These are phyloP conservation scores for Lucifuga dentata DNA, from an alignment of 2,113 vertebrate species.

Conservation along the genomic window DNA sequence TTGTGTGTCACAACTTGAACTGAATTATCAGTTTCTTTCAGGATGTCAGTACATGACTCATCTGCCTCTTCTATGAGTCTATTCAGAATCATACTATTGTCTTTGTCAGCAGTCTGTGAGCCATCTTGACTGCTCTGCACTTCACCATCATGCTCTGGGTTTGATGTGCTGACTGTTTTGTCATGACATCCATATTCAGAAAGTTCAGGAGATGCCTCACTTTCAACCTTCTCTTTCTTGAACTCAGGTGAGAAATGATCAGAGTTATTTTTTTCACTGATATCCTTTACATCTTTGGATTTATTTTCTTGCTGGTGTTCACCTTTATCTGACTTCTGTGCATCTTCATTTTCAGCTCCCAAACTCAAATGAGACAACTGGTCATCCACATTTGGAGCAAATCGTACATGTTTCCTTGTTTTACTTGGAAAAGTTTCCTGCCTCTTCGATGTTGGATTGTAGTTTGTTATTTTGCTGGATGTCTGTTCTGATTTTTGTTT, in stretches of 20 bases:
- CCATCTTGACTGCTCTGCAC: conserved; percentile 21
- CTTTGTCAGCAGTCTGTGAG: conserved; percentile 6
- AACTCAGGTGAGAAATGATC: conserved; percentile 12
- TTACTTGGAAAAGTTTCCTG: conserved; percentile 26
- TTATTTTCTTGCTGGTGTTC: conserved; percentile 7
- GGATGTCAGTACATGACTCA: conserved; percentile 12
- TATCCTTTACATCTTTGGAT: not conserved
- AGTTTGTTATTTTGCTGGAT: conserved; percentile 7
- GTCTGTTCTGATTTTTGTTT: conserved; percentile 12
- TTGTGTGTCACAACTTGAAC: conserved; percentile 19
- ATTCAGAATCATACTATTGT: not conserved
- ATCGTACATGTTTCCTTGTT: conserved; percentile 73
- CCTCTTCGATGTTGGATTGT: conserved; percentile 1
- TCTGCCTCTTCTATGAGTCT: not conserved
- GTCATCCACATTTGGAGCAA: conserved; percentile 56
- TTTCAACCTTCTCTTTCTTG: conserved; percentile 5
- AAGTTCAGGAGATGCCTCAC: conserved; percentile 27
- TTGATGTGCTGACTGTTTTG: not conserved
- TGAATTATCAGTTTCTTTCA: conserved; percentile 20
- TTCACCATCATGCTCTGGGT: not conserved
- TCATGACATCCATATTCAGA: conserved; percentile 7
- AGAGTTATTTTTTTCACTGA: not conserved
- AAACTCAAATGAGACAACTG: conserved; percentile 5
- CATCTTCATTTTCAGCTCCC: conserved; percentile 7
- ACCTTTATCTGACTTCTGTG: not conserved